Percentiles rank a stretch among this genome's conserved stretches.
These are phyloP conservation scores for Archocentrus centrarchus DNA, from an alignment of 2,113 vertebrate species.

Conservation along the genomic window DNA sequence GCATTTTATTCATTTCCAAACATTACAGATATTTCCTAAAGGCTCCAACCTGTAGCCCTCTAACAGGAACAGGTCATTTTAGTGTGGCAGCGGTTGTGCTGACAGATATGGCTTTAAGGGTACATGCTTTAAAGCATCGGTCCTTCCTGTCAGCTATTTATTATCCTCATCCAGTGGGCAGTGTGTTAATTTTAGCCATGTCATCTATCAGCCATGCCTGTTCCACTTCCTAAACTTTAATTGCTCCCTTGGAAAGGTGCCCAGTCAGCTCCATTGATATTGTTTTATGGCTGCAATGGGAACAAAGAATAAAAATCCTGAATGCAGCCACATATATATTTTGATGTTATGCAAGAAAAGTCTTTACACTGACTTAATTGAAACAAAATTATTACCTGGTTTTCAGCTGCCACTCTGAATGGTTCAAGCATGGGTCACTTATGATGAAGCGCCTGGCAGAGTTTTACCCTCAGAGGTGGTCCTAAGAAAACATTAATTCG, in stretches of 20 bases:
- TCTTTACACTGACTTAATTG: background rate
- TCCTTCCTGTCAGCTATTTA: constrained; percentile 73
- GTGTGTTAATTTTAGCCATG: constrained; percentile 78
- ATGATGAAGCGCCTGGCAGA: background rate
- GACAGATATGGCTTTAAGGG: constrained; percentile 29
- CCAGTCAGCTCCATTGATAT: constrained; percentile 50
- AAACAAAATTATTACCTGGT: constrained; percentile 27
- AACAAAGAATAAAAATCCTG: constrained; percentile 30
- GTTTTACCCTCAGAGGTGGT: background rate
- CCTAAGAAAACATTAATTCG: constrained; percentile 17
- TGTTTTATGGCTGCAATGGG: constrained; percentile 30
- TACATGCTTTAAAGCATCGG: constrained; percentile 23
- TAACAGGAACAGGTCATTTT: constrained; percentile 1
- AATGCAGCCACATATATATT: background rate
- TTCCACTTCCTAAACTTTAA: constrained; percentile 79
- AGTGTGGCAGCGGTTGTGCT: constrained; percentile 15
- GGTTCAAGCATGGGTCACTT: background rate
- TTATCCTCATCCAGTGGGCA: constrained; percentile 70
- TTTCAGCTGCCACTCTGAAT: background rate
- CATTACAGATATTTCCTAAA: background rate
- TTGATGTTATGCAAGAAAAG: background rate
- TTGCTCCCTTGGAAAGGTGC: constrained; percentile 62
- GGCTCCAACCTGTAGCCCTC: background rate
- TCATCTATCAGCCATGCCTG: constrained; percentile 75
- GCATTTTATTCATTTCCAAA: background rate